Conservation (phyloP, 1,140 invertebrate genomes). For the Psilanteris sp. region DNA sequence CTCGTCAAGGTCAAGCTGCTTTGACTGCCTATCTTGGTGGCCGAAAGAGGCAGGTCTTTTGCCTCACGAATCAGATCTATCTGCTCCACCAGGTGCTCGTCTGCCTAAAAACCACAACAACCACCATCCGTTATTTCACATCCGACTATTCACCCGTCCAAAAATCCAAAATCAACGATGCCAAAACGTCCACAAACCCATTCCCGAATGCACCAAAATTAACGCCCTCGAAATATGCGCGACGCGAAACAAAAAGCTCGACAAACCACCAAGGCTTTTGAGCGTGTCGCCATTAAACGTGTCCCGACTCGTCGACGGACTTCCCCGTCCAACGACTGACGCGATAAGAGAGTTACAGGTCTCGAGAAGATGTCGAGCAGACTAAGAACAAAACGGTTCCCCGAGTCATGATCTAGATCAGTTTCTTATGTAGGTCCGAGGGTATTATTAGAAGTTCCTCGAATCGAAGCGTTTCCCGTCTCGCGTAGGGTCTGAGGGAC, state of each 20-base stretch:
- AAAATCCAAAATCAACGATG: no score
- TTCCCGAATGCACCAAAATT: no score
- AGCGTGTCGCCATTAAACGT: no score
- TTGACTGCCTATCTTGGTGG: constrained; percentile 69
- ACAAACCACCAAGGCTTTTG: no score
- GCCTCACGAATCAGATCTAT: constrained; percentile 77
- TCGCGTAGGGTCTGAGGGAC: constrained; percentile 19
- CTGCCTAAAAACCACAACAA: constrained; percentile 65
- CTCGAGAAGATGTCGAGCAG: background rate
- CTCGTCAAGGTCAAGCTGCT: constrained; percentile 46
- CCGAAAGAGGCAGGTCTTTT: constrained; percentile 68
- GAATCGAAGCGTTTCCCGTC: constrained; percentile 35
- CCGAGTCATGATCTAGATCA: constrained; percentile 28
- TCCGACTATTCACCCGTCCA: no score
- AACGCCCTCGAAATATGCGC: no score
- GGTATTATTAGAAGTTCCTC: constrained; percentile 44
- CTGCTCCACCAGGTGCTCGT: constrained; percentile 71
- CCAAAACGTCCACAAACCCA: no score
- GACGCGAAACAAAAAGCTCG: no score
- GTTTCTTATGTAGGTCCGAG: constrained; percentile 28
- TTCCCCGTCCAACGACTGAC: no score
- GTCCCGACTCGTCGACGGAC: no score
- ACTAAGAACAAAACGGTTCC: constrained; percentile 22
- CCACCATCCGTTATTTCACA: no score
- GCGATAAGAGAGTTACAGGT: no score